Conservation (phyloP, 2,797 vertebrate genomes). For the Esox masquinongy region DNA sequence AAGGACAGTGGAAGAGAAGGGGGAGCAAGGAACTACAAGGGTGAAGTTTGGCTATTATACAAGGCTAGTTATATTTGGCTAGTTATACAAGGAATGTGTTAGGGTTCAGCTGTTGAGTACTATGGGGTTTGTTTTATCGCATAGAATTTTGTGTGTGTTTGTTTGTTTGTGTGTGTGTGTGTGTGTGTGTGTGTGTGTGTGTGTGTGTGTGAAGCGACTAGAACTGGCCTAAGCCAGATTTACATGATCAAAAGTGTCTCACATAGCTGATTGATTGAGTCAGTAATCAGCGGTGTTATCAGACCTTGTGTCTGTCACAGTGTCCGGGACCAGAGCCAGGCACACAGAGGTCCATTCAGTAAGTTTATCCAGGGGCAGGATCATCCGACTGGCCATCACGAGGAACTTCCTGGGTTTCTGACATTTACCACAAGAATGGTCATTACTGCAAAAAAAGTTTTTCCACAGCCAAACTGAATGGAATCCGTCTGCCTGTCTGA, state of each 20-base stretch:
- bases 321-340: background rate
- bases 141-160: background rate
- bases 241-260: background rate
- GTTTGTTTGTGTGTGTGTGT: background rate
- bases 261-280: background rate
- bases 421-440: background rate
- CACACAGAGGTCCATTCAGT: background rate
- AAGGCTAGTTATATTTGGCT: no score
- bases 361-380: background rate
- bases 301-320: background rate
- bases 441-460: background rate
- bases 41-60: background rate
- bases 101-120: background rate
- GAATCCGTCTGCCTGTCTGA: background rate
- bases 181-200: background rate
- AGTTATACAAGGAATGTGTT: constrained; percentile 18
- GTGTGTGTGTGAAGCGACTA: background rate
- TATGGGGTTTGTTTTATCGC: background rate
- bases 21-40: background rate
- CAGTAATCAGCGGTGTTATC: background rate
- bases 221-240: no score
- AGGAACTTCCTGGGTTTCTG: background rate
- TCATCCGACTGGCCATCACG: constrained; percentile 5
- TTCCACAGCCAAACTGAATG: background rate
- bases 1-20: constrained; percentile 12